phyloP scores from a whole-genome alignment of 2,888 invertebrate genomes.

The Caenorhabditis doughertyi region DNA sequence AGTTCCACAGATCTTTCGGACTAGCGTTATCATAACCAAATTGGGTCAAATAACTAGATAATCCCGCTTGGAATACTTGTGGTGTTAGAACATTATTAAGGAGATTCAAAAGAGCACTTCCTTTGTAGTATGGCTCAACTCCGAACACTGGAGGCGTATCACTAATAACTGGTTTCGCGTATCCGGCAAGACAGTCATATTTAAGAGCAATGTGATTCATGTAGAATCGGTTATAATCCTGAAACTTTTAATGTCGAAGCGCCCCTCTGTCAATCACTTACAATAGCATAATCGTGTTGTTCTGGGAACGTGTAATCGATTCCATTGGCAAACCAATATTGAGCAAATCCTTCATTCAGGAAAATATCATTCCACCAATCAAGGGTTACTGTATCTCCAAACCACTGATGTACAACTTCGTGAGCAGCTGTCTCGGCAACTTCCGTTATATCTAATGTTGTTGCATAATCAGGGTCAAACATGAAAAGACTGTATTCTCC shows the following conservation, averaged over 20 bases:
- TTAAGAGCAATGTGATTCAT: constrained; percentile 59
- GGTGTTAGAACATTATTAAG: constrained; percentile 50
- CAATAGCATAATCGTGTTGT: constrained; percentile 64
- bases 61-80: constrained; percentile 37
- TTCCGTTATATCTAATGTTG: constrained; percentile 50
- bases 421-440: constrained; percentile 67
- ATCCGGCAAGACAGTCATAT: constrained; percentile 46
- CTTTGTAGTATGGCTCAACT: constrained; percentile 61
- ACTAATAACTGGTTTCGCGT: constrained; percentile 59
- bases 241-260: background rate
- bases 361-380: constrained; percentile 75
- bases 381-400: constrained; percentile 74
- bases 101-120: constrained; percentile 63
- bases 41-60: constrained; percentile 17
- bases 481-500: constrained; percentile 64
- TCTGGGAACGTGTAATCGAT: constrained; percentile 63
- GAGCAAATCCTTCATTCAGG: constrained; percentile 76
- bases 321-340: constrained; percentile 69
- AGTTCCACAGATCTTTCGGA: constrained; percentile 44
- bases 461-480: constrained; percentile 64
- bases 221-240: constrained; percentile 61
- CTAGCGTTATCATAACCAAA: constrained; percentile 44
- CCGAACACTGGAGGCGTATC: constrained; percentile 60
- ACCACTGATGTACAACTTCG: constrained; percentile 75
- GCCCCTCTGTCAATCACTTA: constrained; percentile 18